phyloP scores from a whole-genome alignment of 2,888 invertebrate species.

The Drosophila crucigera region DNA sequence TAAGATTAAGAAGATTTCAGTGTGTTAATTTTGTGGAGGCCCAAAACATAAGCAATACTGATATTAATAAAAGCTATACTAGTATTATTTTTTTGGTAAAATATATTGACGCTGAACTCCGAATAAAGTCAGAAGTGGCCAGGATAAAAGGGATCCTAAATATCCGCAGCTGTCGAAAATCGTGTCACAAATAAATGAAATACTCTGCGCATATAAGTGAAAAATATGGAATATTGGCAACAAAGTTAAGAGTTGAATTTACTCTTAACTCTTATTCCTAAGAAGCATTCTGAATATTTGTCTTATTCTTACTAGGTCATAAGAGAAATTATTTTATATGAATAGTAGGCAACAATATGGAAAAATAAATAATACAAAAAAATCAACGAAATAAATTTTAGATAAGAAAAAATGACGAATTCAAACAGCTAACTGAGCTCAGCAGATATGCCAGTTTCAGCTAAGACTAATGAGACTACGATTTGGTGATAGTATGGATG shows the following conservation, averaged over 20 bases:
- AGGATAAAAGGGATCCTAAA: neutral
- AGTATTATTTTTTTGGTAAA: conserved; percentile 12
- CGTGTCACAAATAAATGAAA: neutral
- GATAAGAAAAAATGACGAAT: neutral
- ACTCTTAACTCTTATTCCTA: neutral
- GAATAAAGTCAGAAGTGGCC: too few relatives aligned
- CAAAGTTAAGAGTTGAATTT: neutral
- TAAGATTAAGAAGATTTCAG: neutral
- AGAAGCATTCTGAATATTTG: neutral
- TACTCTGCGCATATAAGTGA: conserved; percentile 2
- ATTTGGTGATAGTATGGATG: conserved; percentile 1
- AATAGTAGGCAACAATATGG: conserved; percentile 17
- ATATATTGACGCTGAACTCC: neutral
- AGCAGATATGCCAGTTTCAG: neutral
- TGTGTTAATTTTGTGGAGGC: neutral
- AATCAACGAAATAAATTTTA: neutral
- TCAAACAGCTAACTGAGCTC: neutral
- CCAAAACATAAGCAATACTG: neutral
- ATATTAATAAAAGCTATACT: conserved; percentile 7
- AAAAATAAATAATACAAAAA: conserved; percentile 8
- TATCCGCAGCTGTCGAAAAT: too few relatives aligned
- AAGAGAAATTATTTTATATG: neutral
- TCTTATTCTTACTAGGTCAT: neutral
- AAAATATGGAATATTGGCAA: neutral
- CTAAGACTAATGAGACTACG: neutral